These are phyloP conservation scores for Meiosimyza decipiens DNA, from an alignment of 2,888 invertebrate species.

Conservation along the genomic window DNA sequence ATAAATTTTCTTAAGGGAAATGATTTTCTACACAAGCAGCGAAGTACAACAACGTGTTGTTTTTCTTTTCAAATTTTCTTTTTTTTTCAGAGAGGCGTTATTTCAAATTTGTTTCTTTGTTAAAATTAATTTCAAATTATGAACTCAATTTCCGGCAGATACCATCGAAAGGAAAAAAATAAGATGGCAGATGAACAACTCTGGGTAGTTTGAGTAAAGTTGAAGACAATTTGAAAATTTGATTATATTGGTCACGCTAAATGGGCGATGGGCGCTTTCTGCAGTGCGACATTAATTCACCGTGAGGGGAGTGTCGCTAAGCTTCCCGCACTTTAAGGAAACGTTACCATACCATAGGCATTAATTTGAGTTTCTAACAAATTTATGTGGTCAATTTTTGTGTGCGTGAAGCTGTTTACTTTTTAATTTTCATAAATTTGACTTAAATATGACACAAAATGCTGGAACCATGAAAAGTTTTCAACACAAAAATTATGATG, in stretches of 20 bases:
- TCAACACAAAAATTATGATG: conserved; percentile 40
- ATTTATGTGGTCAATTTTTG: conserved; percentile 60
- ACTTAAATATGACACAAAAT: conserved; percentile 52
- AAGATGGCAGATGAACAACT: background rate
- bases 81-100: background rate
- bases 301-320: background rate
- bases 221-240: conserved; percentile 49
- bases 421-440: conserved; percentile 66
- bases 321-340: background rate
- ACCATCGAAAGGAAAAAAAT: background rate
- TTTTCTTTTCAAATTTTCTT: no score
- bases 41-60: background rate
- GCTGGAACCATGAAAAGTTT: conserved; percentile 19
- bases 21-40: conserved; percentile 38
- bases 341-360: conserved; percentile 5
- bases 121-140: conserved; percentile 59
- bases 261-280: conserved; percentile 43
- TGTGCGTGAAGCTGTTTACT: conserved; percentile 52
- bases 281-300: background rate
- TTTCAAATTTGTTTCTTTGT: background rate
- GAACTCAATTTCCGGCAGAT: conserved; percentile 48
- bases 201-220: conserved; percentile 8
- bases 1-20: conserved; percentile 46
- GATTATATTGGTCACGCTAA: conserved; percentile 57
- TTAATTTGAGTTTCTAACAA: conserved; percentile 44